Conservation (phyloP, 2,113 vertebrate genomes). For the Anhinga anhinga region DNA sequence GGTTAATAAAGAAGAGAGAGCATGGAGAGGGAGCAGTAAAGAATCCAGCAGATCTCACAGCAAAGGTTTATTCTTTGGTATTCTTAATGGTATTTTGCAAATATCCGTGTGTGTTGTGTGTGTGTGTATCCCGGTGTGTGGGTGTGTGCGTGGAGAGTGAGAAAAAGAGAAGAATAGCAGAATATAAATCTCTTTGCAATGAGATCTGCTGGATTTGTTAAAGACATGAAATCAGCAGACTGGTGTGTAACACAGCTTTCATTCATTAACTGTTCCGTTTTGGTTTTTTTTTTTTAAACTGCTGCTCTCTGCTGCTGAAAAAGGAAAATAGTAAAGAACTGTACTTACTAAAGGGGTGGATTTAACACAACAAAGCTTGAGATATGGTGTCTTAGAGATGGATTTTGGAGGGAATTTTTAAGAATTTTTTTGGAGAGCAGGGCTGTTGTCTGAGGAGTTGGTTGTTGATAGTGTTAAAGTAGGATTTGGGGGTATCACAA, state of each 20-base stretch:
- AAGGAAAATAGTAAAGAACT: neutral
- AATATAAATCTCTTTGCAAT: neutral
- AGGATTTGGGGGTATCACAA: neutral
- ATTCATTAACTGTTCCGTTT: neutral
- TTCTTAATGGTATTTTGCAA: neutral
- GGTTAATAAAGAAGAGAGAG: neutral
- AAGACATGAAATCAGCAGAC: neutral
- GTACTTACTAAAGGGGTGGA: neutral
- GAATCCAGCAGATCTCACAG: neutral
- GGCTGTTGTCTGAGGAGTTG: neutral
- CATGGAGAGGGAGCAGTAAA: neutral
- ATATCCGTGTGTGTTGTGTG: fast-evolving
- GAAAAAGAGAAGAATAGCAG: neutral
- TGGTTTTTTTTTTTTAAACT: neutral
- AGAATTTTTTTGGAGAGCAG: neutral
- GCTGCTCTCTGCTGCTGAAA: neutral
- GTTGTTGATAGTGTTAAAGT: neutral
- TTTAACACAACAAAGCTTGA: neutral
- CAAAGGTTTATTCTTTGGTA: neutral
- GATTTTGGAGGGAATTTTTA: neutral
- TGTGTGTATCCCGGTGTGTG: neutral
- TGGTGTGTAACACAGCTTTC: neutral
- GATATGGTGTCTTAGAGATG: neutral
- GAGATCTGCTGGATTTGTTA: neutral
- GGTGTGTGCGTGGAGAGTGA: neutral